A percentile compares a stretch with the other conserved stretches of the same genome.
These are phyloP conservation scores for Barypeithes pellucidus DNA, from an alignment of 2,888 invertebrate genomes.

Conservation along the genomic window DNA sequence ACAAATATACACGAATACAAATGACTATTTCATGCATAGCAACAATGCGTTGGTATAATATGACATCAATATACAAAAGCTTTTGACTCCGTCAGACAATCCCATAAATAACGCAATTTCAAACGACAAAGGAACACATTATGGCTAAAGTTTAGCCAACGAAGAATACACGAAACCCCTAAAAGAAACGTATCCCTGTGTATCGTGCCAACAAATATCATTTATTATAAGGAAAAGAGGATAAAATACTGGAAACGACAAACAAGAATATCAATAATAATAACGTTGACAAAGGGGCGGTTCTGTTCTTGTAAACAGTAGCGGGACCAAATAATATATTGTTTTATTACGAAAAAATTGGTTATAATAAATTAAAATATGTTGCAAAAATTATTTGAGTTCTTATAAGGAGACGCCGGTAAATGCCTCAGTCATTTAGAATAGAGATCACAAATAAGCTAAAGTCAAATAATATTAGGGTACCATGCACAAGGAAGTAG, in stretches of 20 bases:
- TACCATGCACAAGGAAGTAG: no score
- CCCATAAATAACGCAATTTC: slow-evolving; percentile 55
- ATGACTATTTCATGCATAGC: slow-evolving; percentile 43
- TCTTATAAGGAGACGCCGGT: no score
- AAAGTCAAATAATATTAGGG: no score
- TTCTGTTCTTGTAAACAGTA: slow-evolving; percentile 38
- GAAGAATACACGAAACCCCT: slow-evolving; percentile 57
- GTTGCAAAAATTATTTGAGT: no score
- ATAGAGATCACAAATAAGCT: no score
- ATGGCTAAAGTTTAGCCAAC: slow-evolving; percentile 54
- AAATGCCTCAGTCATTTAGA: no score
- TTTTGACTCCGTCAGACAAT: slow-evolving; percentile 52
- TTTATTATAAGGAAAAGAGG: slow-evolving; percentile 68
- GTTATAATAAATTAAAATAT: no score
- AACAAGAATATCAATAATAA: slow-evolving; percentile 71
- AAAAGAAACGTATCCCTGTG: slow-evolving; percentile 66
- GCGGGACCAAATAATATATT: slow-evolving; percentile 26
- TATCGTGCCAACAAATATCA: slow-evolving; percentile 68
- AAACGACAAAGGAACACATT: slow-evolving; percentile 54
- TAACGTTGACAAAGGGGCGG: slow-evolving; percentile 58
- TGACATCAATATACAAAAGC: slow-evolving; percentile 48
- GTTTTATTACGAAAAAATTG: not conserved
- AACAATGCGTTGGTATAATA: slow-evolving; percentile 45
- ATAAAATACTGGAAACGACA: slow-evolving; percentile 63
- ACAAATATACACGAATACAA: slow-evolving; percentile 14